Evolutionary conservation across 2,888 invertebrate genomes (phyloP).

Genomic region (Drosophila tanythrix): DNA sequence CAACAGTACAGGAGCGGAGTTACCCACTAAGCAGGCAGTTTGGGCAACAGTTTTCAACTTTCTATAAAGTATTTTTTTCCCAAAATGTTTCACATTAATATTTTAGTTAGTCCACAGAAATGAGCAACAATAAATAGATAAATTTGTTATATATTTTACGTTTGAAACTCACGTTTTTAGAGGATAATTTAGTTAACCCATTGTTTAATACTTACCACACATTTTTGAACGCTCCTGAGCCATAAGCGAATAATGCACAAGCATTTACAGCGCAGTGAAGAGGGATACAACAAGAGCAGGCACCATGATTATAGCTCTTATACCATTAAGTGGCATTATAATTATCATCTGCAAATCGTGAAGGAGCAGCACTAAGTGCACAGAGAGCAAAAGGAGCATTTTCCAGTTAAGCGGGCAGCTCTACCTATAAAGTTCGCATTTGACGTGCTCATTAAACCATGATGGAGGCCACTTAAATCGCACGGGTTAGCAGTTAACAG

Average conservation of each 20-base stretch:
- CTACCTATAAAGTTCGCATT: constrained; percentile 62
- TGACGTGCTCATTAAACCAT: constrained; percentile 70
- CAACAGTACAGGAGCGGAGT: constrained; percentile 30
- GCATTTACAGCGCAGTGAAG: constrained; percentile 2
- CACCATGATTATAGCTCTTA: constrained; percentile 35
- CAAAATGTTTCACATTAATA: background rate
- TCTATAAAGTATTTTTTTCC: background rate
- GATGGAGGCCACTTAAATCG: constrained; percentile 53
- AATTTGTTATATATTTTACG: background rate
- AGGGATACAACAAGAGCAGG: constrained; percentile 12
- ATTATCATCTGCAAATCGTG: constrained; percentile 62
- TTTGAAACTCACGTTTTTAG: background rate
- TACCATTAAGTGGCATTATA: constrained; percentile 75
- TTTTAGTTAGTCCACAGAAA: background rate
- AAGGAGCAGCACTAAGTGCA: constrained; percentile 15
- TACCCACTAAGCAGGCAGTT: background rate
- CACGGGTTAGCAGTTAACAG: constrained; percentile 46
- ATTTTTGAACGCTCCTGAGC: constrained; percentile 35
- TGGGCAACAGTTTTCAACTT: background rate
- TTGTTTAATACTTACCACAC: background rate
- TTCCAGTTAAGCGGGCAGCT: constrained; percentile 27
- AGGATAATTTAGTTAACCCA: background rate
- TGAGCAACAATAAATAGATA: background rate
- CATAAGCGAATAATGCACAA: constrained; percentile 26
- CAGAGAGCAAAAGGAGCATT: constrained; percentile 11